phyloP scores from a whole-genome alignment of 2,797 vertebrate genomes.

The Manis javanica region DNA sequence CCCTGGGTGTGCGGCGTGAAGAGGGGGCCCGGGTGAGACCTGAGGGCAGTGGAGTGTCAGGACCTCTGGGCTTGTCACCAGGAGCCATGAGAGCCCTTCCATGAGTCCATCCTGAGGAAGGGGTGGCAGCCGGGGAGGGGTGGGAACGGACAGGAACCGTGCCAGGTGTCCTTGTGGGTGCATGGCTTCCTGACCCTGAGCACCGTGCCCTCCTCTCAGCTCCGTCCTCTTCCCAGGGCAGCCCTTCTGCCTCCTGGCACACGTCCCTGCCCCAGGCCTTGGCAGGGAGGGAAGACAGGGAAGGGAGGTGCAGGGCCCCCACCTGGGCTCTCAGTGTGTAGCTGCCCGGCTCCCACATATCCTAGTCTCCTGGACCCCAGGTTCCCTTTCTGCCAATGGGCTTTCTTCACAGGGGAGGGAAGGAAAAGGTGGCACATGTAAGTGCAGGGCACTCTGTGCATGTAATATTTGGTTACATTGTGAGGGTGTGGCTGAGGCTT shows the following conservation, averaged over 20 bases:
- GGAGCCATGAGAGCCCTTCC: background rate
- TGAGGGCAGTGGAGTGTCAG: background rate
- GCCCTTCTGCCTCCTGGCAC: background rate
- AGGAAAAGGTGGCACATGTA: background rate
- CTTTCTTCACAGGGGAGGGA: background rate
- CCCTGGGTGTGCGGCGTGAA: background rate
- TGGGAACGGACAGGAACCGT: background rate
- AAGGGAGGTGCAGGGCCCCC: rapidly evolving
- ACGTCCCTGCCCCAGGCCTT: rapidly evolving
- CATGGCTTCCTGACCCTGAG: background rate
- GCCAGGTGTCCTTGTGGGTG: rapidly evolving
- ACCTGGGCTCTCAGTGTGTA: rapidly evolving
- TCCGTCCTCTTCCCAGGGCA: background rate
- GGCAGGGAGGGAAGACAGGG: background rate
- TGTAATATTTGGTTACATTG: background rate
- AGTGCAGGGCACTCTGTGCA: rapidly evolving
- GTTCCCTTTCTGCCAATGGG: no score
- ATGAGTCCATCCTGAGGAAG: background rate
- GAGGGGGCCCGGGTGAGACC: background rate
- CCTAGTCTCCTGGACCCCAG: background rate
- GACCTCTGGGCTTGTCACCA: background rate
- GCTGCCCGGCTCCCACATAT: background rate
- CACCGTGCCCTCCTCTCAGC: rapidly evolving
- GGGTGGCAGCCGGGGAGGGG: rapidly evolving
- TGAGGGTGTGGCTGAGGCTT: background rate